Conservation (phyloP, 2,113 vertebrate species). For the Macquaria australasica region DNA sequence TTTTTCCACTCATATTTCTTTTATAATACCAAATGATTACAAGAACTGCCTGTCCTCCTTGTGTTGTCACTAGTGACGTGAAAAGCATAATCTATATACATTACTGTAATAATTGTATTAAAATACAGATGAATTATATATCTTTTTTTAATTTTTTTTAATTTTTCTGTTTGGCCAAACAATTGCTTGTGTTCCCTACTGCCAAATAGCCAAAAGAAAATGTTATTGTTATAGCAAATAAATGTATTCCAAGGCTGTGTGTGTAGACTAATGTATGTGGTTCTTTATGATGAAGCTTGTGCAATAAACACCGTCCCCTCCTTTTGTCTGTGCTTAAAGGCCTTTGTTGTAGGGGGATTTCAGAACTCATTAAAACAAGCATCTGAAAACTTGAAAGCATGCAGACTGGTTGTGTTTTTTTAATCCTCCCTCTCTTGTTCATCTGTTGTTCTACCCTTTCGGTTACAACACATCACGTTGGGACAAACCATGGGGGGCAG, state of each 20-base stretch:
- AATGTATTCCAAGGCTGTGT: constrained; percentile 26
- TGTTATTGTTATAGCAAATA: constrained; percentile 25
- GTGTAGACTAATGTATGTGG: constrained; percentile 4
- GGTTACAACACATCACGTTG: constrained; percentile 22
- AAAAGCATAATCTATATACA: constrained; percentile 18
- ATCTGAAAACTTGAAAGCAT: constrained; percentile 38
- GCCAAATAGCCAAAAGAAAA: constrained; percentile 22
- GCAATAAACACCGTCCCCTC: constrained; percentile 35
- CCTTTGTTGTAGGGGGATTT: constrained; percentile 19
- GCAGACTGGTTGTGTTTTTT: constrained; percentile 28
- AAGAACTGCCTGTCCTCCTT: background rate
- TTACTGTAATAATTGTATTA: constrained; percentile 18
- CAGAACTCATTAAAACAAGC: constrained; percentile 61
- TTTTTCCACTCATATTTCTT: background rate
- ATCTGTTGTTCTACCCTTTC: constrained; percentile 41
- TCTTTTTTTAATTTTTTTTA: background rate
- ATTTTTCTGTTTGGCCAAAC: constrained; percentile 6
- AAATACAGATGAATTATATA: constrained; percentile 18
- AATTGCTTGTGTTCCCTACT: constrained; percentile 14
- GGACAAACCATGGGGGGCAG: constrained; percentile 44
- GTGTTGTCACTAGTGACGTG: background rate
- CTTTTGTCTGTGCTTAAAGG: constrained; percentile 31
- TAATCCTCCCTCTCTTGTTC: background rate
- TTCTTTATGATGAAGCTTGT: constrained; percentile 44
- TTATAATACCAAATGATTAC: background rate